Evolutionary conservation across 2,888 invertebrate species (phyloP).

Genomic region (Drosophila ustulata): DNA sequence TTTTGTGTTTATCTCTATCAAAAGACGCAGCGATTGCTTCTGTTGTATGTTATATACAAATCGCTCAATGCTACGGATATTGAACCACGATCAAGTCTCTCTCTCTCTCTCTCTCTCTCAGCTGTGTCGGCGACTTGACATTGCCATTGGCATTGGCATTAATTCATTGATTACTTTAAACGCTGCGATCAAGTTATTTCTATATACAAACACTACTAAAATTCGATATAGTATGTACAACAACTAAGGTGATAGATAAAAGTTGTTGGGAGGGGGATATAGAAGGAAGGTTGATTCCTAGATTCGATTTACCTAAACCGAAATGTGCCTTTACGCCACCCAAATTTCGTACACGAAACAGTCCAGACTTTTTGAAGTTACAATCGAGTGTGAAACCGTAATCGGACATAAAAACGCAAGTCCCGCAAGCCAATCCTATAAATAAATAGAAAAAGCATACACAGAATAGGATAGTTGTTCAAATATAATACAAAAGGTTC

Average conservation of each 20-base stretch:
- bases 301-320: slow-evolving; percentile 90
- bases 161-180: slow-evolving; percentile 75
- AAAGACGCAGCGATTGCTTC: slow-evolving; percentile 32
- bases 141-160: slow-evolving; percentile 81
- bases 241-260: neutral
- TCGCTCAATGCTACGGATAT: slow-evolving; percentile 58
- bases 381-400: slow-evolving; percentile 96
- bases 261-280: neutral
- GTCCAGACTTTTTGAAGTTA: slow-evolving; percentile 95
- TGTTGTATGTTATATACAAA: slow-evolving; percentile 46
- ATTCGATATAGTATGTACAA: slow-evolving; percentile 19
- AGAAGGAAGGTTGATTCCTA: neutral
- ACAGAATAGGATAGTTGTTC: slow-evolving; percentile 79
- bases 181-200: slow-evolving; percentile 41
- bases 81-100: slow-evolving; percentile 44
- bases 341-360: slow-evolving; percentile 95
- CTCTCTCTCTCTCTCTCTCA: slow-evolving; percentile 29
- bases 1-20: slow-evolving; percentile 45
- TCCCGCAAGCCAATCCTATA: slow-evolving; percentile 88
- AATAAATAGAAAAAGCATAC: slow-evolving; percentile 84
- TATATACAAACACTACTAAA: slow-evolving; percentile 34
- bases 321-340: slow-evolving; percentile 96
- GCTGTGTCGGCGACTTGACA: slow-evolving; percentile 36
- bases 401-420: slow-evolving; percentile 95
- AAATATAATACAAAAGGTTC: slow-evolving; percentile 65